Conservation (phyloP, 2,797 vertebrate genomes). For the Falco columbarius region DNA sequence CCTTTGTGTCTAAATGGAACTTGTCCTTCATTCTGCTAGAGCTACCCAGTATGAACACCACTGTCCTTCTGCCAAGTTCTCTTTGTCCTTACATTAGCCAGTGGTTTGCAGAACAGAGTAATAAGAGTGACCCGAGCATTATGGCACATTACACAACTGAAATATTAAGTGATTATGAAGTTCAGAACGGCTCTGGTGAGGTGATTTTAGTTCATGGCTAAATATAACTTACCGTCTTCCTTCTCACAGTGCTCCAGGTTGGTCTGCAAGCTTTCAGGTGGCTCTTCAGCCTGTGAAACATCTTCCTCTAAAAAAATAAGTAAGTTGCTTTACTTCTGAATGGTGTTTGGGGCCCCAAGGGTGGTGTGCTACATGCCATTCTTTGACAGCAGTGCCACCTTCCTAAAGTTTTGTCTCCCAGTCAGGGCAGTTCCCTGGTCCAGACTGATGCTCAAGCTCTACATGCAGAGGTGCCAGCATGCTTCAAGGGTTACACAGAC, state of each 20-base stretch:
- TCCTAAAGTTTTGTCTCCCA: neutral
- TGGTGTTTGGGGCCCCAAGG: neutral
- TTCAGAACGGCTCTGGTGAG: neutral
- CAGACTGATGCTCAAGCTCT: neutral
- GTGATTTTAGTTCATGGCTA: neutral
- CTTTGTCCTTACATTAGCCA: neutral
- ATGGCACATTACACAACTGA: neutral
- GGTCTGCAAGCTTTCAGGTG: constrained; percentile 70
- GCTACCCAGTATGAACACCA: neutral
- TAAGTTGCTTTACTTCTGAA: neutral
- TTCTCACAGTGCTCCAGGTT: constrained; percentile 48
- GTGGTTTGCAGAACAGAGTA: neutral
- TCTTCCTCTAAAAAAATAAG: constrained; percentile 45
- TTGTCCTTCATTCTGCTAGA: neutral
- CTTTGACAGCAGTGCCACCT: neutral
- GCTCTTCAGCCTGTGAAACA: neutral
- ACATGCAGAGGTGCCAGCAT: neutral
- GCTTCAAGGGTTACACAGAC: neutral
- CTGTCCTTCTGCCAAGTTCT: neutral
- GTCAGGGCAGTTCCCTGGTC: neutral
- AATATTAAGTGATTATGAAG: neutral
- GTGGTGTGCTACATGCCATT: neutral
- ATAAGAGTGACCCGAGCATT: neutral
- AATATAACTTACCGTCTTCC: constrained; percentile 67
- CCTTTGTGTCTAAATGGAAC: neutral